Conservation (phyloP, 2,888 invertebrate species). For the Morinoia aosen region DNA sequence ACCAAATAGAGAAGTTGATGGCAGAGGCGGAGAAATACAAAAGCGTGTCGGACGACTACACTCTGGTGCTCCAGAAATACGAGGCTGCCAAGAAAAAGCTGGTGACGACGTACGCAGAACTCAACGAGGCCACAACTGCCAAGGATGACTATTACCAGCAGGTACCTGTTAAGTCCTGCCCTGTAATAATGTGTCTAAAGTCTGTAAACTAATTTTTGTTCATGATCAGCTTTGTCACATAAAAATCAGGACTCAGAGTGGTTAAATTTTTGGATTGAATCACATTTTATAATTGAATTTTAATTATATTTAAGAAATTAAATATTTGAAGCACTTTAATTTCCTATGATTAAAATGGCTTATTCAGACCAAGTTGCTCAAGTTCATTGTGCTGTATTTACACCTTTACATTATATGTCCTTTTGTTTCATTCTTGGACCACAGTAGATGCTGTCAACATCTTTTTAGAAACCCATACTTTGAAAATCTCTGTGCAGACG, state of each 20-base stretch:
- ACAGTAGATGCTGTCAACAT: background rate
- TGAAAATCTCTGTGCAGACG: background rate
- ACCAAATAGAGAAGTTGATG: slow-evolving; percentile 38
- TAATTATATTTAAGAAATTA: too few relatives aligned
- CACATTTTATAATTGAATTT: too few relatives aligned
- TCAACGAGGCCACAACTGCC: slow-evolving; percentile 54
- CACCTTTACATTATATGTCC: background rate
- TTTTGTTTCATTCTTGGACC: background rate
- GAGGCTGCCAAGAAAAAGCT: slow-evolving; percentile 62
- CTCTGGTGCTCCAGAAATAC: slow-evolving; percentile 54
- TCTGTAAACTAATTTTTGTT: too few relatives aligned
- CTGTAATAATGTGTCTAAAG: background rate
- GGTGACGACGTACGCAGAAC: slow-evolving; percentile 31
- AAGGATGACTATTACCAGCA: slow-evolving; percentile 58
- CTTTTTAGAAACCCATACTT: background rate
- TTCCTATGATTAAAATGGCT: too few relatives aligned
- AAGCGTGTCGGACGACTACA: slow-evolving; percentile 53
- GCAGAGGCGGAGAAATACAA: slow-evolving; percentile 44
- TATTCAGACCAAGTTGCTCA: too few relatives aligned
- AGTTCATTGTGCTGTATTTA: too few relatives aligned
- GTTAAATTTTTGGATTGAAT: too few relatives aligned
- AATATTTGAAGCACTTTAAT: too few relatives aligned
- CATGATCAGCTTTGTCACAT: too few relatives aligned
- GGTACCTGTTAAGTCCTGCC: slow-evolving; percentile 38
- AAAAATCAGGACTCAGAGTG: too few relatives aligned